Evolutionary conservation across 2,888 invertebrate species (phyloP).

Genomic region (Baronia brevicornis): DNA sequence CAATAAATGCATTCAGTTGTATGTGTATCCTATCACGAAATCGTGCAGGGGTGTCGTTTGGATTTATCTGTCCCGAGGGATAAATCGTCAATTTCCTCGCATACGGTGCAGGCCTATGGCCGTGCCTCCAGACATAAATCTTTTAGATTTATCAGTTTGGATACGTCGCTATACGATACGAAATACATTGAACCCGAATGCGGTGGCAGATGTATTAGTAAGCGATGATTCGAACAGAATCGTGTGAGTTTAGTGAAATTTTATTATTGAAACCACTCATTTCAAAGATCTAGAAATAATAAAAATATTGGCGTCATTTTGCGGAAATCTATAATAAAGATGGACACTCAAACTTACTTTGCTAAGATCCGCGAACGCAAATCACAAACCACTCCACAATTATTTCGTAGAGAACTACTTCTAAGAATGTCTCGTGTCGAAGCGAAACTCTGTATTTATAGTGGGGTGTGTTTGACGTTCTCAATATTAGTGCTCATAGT

Average conservation of each 20-base stretch:
- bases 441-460: too few species aligned
- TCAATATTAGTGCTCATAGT: too few species aligned
- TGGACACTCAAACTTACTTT: too few species aligned
- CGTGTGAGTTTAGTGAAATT: not conserved
- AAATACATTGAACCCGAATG: conserved; percentile 4
- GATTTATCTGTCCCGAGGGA: conserved; percentile 12
- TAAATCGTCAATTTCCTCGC: conserved; percentile 13
- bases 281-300: too few species aligned
- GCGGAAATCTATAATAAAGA: too few species aligned
- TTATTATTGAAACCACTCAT: not conserved
- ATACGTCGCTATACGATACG: conserved; percentile 15
- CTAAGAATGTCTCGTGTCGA: too few species aligned
- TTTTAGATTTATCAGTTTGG: conserved; percentile 24
- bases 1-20: conserved; percentile 10
- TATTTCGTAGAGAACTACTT: too few species aligned
- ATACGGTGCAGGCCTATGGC: conserved; percentile 12
- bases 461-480: too few species aligned
- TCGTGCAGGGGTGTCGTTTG: conserved; percentile 12
- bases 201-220: conserved; percentile 9
- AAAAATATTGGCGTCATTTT: too few species aligned
- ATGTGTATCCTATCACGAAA: conserved; percentile 10
- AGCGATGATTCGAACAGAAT: conserved; percentile 1
- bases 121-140: conserved; percentile 22
- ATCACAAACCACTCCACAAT: too few species aligned
- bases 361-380: too few species aligned